Conservation (phyloP, 2,888 invertebrate genomes). For the Allolobophora icterica region DNA sequence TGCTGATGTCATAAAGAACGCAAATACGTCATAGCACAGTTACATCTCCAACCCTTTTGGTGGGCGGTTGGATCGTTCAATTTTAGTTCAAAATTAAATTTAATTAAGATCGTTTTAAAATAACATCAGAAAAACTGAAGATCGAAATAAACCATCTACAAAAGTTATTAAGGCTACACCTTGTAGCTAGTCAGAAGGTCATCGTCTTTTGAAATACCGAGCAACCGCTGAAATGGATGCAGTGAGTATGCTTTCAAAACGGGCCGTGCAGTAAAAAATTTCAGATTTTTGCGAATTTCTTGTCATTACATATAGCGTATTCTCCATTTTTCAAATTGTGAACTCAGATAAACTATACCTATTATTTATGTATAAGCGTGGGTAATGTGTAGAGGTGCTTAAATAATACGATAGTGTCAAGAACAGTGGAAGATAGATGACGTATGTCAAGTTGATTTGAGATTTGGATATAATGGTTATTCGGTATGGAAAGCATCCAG, state of each 20-base stretch:
- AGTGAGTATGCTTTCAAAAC: not conserved
- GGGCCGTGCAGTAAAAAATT: not conserved
- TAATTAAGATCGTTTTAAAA: not conserved
- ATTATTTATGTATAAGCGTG: not conserved
- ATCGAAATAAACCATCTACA: not conserved
- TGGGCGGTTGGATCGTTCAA: not conserved
- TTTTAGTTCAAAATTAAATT: not conserved
- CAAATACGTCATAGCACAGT: not conserved
- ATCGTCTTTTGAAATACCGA: slow-evolving; percentile 17
- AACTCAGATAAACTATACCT: not conserved
- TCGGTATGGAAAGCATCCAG: too few species aligned
- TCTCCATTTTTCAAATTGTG: not conserved
- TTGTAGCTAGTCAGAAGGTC: not conserved
- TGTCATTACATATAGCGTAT: not conserved
- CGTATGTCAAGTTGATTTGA: too few species aligned
- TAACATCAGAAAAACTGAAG: slow-evolving; percentile 11
- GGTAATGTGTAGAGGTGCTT: too few species aligned
- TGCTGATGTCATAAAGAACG: not conserved
- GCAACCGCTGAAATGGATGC: not conserved
- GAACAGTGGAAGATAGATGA: too few species aligned
- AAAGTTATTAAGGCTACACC: not conserved
- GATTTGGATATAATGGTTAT: too few species aligned
- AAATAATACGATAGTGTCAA: too few species aligned
- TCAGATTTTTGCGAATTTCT: not conserved
- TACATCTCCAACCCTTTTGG: not conserved